phyloP scores from a whole-genome alignment of 2,113 vertebrate genomes.

The Phrynocephalus versicolor region DNA sequence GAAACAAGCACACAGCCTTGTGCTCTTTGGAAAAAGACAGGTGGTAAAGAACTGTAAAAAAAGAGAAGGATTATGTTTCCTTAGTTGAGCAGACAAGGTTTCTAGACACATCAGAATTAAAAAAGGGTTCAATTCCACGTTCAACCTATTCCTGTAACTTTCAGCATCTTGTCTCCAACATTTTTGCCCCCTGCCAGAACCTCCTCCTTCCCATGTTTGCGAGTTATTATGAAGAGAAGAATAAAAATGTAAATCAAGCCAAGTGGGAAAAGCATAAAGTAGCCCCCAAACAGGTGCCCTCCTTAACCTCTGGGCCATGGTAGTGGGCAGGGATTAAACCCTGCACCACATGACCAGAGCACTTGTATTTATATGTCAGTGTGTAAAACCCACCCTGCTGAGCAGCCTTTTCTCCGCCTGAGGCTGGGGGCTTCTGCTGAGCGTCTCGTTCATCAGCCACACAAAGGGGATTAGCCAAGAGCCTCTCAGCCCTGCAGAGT shows the following conservation, averaged over 20 bases:
- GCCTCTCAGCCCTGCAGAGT: conserved; percentile 72
- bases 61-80: neutral
- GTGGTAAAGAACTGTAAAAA: neutral
- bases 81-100: neutral
- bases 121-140: conserved; percentile 37
- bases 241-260: conserved; percentile 63
- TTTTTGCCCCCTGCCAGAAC: neutral
- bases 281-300: conserved; percentile 55
- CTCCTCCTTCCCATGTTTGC: neutral
- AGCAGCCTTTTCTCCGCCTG: conserved; percentile 75
- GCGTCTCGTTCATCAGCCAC: conserved; percentile 70
- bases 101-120: neutral
- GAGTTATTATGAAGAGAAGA: conserved; percentile 48
- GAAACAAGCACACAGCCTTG: neutral
- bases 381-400: conserved; percentile 71
- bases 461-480: conserved; percentile 83
- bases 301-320: neutral
- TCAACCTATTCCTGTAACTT: conserved; percentile 25
- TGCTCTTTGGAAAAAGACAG: neutral
- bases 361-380: conserved; percentile 71
- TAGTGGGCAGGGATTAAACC: conserved; percentile 62
- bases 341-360: conserved; percentile 53
- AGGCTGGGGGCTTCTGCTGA: conserved; percentile 75
- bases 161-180: conserved; percentile 18
- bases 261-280: conserved; percentile 28